phyloP scores from a whole-genome alignment of 2,113 vertebrate species.

The Blennius ocellaris region DNA sequence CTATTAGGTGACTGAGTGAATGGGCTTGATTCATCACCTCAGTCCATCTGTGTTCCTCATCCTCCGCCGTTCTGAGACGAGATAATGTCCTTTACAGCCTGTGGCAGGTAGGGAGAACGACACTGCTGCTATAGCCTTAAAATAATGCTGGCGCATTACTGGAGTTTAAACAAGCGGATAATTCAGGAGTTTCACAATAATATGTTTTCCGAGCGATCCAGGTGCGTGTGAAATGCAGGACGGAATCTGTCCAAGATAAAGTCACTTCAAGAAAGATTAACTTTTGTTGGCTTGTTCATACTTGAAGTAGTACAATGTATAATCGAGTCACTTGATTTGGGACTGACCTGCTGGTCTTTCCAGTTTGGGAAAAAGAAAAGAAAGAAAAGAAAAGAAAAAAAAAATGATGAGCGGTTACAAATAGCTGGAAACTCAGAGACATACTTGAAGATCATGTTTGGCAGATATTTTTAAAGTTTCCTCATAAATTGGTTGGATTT shows the following conservation, averaged over 20 bases:
- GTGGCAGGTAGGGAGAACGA: conserved; percentile 65
- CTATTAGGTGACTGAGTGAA: conserved; percentile 69
- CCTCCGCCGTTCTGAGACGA: conserved; percentile 59
- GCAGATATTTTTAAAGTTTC: conserved; percentile 2
- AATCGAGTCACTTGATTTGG: conserved; percentile 21
- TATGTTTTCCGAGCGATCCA: conserved; percentile 1
- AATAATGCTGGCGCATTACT: conserved; percentile 15
- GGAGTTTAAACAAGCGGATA: conserved; percentile 6
- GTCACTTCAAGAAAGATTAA: background rate
- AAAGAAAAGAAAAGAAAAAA: conserved; percentile 24
- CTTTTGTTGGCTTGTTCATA: background rate
- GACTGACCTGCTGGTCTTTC: conserved; percentile 4
- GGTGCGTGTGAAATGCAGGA: background rate
- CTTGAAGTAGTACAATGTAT: background rate
- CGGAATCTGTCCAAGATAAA: background rate
- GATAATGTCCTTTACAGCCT: conserved; percentile 73
- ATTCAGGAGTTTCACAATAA: background rate
- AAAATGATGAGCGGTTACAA: background rate
- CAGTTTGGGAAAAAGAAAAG: background rate
- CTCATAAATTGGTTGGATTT: background rate
- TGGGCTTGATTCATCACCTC: conserved; percentile 59
- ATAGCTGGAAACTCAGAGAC: conserved; percentile 20
- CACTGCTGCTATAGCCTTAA: conserved; percentile 19
- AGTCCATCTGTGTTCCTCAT: conserved; percentile 78
- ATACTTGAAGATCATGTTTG: conserved; percentile 1